A percentile compares a stretch with the other conserved stretches of the same genome.
Evolutionary conservation across 2,888 invertebrate genomes (phyloP).

Genomic region (Macrosiphum euphorbiae): DNA sequence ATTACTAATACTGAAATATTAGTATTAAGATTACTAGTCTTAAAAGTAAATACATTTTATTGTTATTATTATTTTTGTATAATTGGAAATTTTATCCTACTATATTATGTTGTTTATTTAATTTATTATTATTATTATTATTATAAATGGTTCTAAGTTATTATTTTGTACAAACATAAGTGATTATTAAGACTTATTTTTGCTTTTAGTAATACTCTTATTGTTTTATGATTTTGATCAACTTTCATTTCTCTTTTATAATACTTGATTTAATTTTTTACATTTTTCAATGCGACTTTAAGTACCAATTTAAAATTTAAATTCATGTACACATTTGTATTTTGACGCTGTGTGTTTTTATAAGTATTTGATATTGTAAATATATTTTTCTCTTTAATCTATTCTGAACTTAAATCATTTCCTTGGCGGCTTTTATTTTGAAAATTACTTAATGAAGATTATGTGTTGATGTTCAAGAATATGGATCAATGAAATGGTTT

Average conservation of each 20-base stretch:
- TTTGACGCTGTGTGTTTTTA: background rate
- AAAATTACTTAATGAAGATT: background rate
- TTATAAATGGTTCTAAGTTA: slow-evolving; percentile 45
- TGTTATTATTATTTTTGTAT: slow-evolving; percentile 32
- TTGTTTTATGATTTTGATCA: slow-evolving; percentile 37
- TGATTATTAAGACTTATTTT: slow-evolving; percentile 31
- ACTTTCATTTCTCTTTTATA: slow-evolving; percentile 21
- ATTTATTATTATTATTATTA: slow-evolving; percentile 19
- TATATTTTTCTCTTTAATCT: background rate
- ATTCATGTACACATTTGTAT: background rate
- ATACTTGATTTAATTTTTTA: slow-evolving; percentile 13
- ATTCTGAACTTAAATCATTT: background rate
- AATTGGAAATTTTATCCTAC: slow-evolving; percentile 16
- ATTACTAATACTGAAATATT: slow-evolving; percentile 44
- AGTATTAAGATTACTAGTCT: slow-evolving; percentile 56
- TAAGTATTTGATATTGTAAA: slow-evolving; percentile 21
- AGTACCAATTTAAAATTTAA: background rate
- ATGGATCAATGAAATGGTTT: background rate
- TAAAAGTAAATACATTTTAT: slow-evolving; percentile 17
- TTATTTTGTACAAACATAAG: background rate
- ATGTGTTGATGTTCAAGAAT: background rate
- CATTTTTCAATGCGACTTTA: background rate
- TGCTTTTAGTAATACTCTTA: background rate
- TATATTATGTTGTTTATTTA: slow-evolving; percentile 12
- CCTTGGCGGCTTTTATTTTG: background rate